Percentiles rank a stretch among this genome's conserved stretches.
phyloP scores from a whole-genome alignment of 2,888 invertebrate genomes.

The Ceratothoa steindachneri region DNA sequence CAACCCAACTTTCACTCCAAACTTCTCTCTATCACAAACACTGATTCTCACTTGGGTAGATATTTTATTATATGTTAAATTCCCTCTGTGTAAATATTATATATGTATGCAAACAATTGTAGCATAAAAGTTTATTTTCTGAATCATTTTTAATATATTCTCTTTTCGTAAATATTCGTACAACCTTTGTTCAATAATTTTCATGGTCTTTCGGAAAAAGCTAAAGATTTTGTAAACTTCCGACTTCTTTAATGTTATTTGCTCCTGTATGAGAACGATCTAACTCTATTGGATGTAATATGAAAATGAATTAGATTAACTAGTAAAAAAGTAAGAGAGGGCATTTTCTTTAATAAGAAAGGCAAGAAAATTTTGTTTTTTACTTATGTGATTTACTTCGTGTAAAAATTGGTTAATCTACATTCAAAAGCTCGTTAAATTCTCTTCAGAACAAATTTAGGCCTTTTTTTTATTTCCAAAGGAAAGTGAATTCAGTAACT shows the following conservation, averaged over 20 bases:
- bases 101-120: too few species aligned
- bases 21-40: too few species aligned
- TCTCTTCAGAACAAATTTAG: background rate
- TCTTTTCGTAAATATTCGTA: too few species aligned
- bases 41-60: too few species aligned
- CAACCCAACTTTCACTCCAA: too few species aligned
- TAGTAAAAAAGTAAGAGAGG: background rate
- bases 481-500: background rate
- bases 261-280: too few species aligned
- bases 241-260: background rate
- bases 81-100: too few species aligned
- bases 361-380: background rate
- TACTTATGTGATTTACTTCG: background rate
- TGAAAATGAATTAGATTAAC: background rate
- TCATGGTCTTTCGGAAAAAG: background rate
- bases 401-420: background rate
- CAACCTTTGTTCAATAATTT: background rate
- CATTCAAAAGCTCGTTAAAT: background rate
- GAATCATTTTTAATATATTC: too few species aligned
- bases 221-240: background rate
- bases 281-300: too few species aligned
- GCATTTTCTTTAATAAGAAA: background rate
- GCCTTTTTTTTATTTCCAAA: background rate
- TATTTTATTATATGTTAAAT: too few species aligned
- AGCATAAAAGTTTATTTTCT: too few species aligned